Base-by-base conservation (phyloP, 1,140 invertebrate species). In the Neomicropteryx cornuta region DNA sequence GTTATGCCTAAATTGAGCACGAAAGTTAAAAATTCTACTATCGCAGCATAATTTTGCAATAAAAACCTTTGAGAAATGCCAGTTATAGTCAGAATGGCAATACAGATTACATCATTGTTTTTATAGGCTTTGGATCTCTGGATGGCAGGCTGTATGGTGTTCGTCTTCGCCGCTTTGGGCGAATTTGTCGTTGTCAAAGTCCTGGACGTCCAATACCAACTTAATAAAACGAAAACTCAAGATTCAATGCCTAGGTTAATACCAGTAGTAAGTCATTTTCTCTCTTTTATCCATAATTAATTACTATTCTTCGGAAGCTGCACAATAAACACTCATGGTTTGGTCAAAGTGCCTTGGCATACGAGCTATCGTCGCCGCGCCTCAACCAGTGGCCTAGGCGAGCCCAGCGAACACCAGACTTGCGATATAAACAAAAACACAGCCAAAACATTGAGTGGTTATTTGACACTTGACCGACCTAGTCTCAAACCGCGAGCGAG, bases 121-220 rank as follows among this genome's bases (percentile, higher is more conserved):
- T 58, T 62, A 6, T 45, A 88, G 79, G 82, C 83, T 5, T 60
- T 89, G 11, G 86, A 90, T 58, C 62, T 89, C 2, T 90, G 86
- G 86, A 87, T 88, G 81, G 82, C 83, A 8, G 81, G 79, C 10
- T 89, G 87, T 48, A 86, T 89, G 74, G 72, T 87, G 34, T 89
- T 87, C 38, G 85, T 91, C 3, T 90, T 90, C 52, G 77, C 81
- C 1, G 81, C 85, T 4, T 62, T 90, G 5, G 77, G 81, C 18
- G 87, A 91, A 66, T 90, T 88, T 54, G 84, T 87, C 1, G 79
- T 89, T 14, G 83, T 88, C 5, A 85, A 84, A 59, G 81, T 84
- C 2, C 52, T 86, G 33, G 79, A 85, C 48, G 74, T 81, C 22
- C 74, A 76, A 43, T 79, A 81, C 46, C 77, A 83, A 53, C 57